Evolutionary conservation across 1,140 invertebrate genomes (phyloP), one percentile per base, ranked within the genome.

Genomic region (Heliothis subflexa): DNA sequence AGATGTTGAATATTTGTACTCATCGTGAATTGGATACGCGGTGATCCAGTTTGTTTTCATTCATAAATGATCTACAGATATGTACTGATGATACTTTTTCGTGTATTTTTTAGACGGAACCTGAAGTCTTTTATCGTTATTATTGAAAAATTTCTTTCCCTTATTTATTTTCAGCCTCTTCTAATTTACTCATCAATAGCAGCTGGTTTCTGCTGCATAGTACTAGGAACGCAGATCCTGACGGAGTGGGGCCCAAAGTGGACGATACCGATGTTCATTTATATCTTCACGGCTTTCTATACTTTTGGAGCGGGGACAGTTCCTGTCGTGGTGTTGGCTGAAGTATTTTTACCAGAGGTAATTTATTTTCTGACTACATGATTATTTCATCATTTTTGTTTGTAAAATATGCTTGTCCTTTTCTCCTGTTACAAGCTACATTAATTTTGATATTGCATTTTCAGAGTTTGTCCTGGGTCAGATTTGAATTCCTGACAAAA

Each of bases 301-400:
- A 86, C 76, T 1, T 74, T 88, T 7, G 88, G 88, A 1, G 84
- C 86, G 3, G 88, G 87, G 0, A 89, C 85, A 3, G 83, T 91
- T 5, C 88, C 88, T 1, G 88, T 79, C 50, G 85, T 90, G 12
- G 45, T 88, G 0, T 25, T 71, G 7, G 85, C 84, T 55, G 89
- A 91, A 76, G 82, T 91, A 3, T 91, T 89, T 62, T 75, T 89
- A 50, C 89, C 90, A 40, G 88, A 91, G 85, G 91, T 91, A 28
- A 78, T 16, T 3, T 4, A 59, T 59, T 47, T 45, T 9, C 0
- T 9, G 5, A 5, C 33, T 40, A 40, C 33, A 7, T 40, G 4
- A 40, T 40, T 1, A 40, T 40, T 9, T 40, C n/a, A n/a, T n/a
- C n/a, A n/a, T n/a, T n/a, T n/a, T n/a, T 40, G 5, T 40, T 40